Base-by-base conservation (phyloP, 2,888 invertebrate genomes). In the Siphonodentalium dalli region DNA sequence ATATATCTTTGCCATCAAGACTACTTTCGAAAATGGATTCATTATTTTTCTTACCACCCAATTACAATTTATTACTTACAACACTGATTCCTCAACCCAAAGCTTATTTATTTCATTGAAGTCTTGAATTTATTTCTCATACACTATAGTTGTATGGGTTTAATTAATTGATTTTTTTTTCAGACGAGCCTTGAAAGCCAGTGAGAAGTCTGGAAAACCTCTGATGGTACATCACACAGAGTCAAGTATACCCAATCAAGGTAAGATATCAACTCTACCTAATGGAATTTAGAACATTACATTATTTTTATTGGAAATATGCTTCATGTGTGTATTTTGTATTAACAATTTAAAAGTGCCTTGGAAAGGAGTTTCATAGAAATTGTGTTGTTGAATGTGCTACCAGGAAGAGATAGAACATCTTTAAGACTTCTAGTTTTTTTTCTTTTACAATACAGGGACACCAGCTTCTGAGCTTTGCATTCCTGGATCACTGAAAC, bases 201-300 rank as follows among this genome's bases (percentile, higher is more conserved):
- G 71, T 7, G 48, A 52, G 18, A 54, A 44, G 20, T 61, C 68
- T 23, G 47, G 56, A 1, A 64, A 74, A 0, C 77, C 77, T 5
- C 48, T 75, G 8, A 77, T 77, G 77, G 64, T 65, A 15, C 77
- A 77, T 43, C 75, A 77, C 50, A 40, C 63, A 6, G 33, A 63
- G 21, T 75, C 75, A 1, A 53, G 69, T 3, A 55, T 77, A 2
- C 70, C 68, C 9, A 60, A 61, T 41, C 67, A 66, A 45, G 42
- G 41, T 38, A 29, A 9, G 2, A 34, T 15, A 28, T 11, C 21
- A 3, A 31, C 18, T 2, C 13, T 13, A 13, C 13, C 13, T 8
- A n/a, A 15, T 33, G 33, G 33, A 4, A 8, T 13, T n/a, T 33
- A 0, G 33, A n/a, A 13, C n/a, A 33, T 7, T 33, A 33, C n/a